Percentiles rank a stretch among this genome's conserved stretches.
These are phyloP conservation scores for Lerista edwardsae DNA, from an alignment of 2,797 vertebrate species.

Conservation along the genomic window DNA sequence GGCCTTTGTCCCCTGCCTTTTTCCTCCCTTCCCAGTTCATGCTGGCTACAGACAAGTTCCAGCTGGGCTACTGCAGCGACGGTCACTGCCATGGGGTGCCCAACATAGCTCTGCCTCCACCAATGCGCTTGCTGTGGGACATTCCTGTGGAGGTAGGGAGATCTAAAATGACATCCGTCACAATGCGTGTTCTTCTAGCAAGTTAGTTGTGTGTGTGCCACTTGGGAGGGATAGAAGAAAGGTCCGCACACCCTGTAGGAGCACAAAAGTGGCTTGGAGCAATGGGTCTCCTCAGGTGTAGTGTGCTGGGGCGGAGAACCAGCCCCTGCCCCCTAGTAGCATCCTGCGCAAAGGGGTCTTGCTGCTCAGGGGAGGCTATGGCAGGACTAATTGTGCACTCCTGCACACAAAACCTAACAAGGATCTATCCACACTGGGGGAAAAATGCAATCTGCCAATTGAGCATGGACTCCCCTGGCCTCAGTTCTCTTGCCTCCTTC, in stretches of 20 bases:
- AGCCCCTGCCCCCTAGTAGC: too few species aligned
- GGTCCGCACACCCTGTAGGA: too few species aligned
- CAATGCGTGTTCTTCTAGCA: too few species aligned
- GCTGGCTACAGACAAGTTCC: constrained; percentile 86
- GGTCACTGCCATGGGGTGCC: constrained; percentile 89
- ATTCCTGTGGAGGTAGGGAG: constrained; percentile 82
- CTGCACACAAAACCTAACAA: too few species aligned
- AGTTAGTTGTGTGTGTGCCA: not conserved
- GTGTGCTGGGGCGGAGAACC: too few species aligned
- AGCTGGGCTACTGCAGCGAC: constrained; percentile 88
- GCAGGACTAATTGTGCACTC: too few species aligned
- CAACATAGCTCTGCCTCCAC: constrained; percentile 76
- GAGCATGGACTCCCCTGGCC: too few species aligned
- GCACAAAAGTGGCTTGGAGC: not conserved
- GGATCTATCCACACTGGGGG: too few species aligned
- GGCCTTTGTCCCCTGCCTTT: not conserved
- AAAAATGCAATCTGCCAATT: too few species aligned
- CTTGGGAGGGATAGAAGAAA: not conserved
- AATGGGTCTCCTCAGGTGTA: not conserved
- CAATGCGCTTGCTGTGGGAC: constrained; percentile 88
- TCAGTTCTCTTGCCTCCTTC: too few species aligned
- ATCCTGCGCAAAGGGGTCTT: too few species aligned
- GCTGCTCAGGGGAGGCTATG: too few species aligned
- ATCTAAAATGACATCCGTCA: not conserved
- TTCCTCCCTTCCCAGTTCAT: constrained; percentile 76